Evolutionary conservation across 2,888 invertebrate species (phyloP).

Genomic region (Ferrisia virgata): DNA sequence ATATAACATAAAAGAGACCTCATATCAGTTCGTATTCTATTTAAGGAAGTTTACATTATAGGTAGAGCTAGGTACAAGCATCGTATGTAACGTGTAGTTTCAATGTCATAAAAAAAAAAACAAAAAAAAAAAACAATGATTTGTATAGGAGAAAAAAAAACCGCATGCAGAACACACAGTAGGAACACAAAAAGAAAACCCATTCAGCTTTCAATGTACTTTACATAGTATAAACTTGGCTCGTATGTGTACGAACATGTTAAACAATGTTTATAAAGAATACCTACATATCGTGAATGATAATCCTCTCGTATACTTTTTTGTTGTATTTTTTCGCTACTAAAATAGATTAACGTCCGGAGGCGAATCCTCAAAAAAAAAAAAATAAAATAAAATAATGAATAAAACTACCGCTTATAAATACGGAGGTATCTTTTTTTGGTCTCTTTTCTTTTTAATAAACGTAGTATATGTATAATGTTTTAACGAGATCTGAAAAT

Average conservation of each 20-base stretch:
- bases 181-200: neutral
- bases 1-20: neutral
- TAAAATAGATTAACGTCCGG: neutral
- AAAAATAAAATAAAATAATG: neutral
- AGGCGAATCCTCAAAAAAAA: too few relatives aligned
- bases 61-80: neutral
- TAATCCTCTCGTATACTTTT: neutral
- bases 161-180: neutral
- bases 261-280: neutral
- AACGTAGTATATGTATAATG: neutral
- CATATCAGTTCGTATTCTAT: neutral
- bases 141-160: too few relatives aligned
- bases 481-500: neutral
- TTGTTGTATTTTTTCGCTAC: neutral
- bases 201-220: too few relatives aligned
- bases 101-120: neutral
- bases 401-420: neutral
- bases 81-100: neutral
- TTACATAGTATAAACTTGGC: neutral
- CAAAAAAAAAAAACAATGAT: neutral
- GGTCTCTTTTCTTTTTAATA: neutral
- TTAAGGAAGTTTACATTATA: neutral
- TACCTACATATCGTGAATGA: neutral
- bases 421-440: neutral
- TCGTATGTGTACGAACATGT: neutral